phyloP scores from a whole-genome alignment of 2,113 vertebrate species.

The Chauna torquata region DNA sequence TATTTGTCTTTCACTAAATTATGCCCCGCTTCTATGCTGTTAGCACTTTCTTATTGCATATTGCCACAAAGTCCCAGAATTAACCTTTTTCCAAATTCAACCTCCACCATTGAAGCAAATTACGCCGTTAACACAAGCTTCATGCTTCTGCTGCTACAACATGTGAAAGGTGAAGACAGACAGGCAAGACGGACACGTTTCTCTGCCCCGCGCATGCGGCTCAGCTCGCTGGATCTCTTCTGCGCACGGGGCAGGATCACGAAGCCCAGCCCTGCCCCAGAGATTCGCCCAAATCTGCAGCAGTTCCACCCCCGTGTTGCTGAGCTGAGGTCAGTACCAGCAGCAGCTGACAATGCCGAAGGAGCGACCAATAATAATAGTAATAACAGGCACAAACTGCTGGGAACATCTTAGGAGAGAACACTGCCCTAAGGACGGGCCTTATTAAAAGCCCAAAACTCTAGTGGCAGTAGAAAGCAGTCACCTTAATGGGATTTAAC shows the following conservation, averaged over 20 bases:
- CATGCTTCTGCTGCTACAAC: background rate
- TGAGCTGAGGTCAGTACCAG: background rate
- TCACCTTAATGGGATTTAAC: conserved; percentile 14
- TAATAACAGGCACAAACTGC: background rate
- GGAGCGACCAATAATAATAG: background rate
- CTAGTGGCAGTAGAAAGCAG: conserved; percentile 30
- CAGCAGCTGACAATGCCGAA: background rate
- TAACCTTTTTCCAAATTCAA: background rate
- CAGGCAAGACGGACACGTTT: background rate
- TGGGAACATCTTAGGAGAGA: conserved; percentile 3
- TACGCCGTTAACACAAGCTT: background rate
- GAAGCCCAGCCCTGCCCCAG: background rate
- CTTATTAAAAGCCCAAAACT: conserved; percentile 27
- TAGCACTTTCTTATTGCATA: background rate
- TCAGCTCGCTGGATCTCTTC: rapidly evolving
- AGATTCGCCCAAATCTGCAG: background rate
- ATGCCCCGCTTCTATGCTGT: background rate
- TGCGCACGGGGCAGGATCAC: background rate
- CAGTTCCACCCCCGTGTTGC: rapidly evolving
- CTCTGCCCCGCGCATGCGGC: rapidly evolving
- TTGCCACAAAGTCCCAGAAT: background rate
- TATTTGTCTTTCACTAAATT: background rate
- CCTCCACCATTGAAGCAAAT: background rate
- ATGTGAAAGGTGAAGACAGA: background rate
- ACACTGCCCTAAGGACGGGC: background rate